Conservation (phyloP, 2,888 invertebrate species). For the Abrostola triplasia region DNA sequence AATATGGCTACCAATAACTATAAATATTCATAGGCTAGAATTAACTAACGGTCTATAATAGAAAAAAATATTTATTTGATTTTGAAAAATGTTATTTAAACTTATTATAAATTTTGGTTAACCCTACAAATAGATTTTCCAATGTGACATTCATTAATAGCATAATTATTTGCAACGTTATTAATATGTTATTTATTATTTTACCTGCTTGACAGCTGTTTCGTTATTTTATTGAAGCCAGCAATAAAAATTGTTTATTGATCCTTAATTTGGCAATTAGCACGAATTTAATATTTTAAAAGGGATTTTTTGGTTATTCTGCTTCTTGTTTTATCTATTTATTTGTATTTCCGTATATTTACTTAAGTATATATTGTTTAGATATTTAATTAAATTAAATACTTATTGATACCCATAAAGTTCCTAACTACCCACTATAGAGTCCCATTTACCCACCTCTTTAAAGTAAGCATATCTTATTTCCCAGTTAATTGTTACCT, state of each 20-base stretch:
- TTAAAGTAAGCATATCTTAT: too few relatives aligned
- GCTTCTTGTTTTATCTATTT: background rate
- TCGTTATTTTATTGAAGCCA: conserved; percentile 8
- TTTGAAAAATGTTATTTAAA: background rate
- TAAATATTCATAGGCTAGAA: conserved; percentile 24
- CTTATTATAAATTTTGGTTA: conserved; percentile 2
- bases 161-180: conserved; percentile 5
- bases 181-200: conserved; percentile 12
- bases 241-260: conserved; percentile 26
- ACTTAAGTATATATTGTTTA: background rate
- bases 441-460: too few relatives aligned
- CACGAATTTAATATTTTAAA: conserved; percentile 17
- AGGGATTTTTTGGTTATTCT: too few relatives aligned
- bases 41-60: too few relatives aligned
- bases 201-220: conserved; percentile 4
- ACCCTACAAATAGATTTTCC: conserved; percentile 15
- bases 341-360: background rate
- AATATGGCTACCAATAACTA: conserved; percentile 11
- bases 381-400: too few relatives aligned
- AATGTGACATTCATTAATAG: conserved; percentile 56
- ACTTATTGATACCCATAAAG: too few relatives aligned
- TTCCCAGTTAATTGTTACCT: too few relatives aligned
- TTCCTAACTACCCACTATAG: too few relatives aligned
- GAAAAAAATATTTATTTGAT: too few relatives aligned
- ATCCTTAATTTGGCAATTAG: conserved; percentile 28